Evolutionary conservation across 2,888 invertebrate genomes (phyloP), one percentile per base, ranked within the genome.

Genomic region (Hydraecia micacea): DNA sequence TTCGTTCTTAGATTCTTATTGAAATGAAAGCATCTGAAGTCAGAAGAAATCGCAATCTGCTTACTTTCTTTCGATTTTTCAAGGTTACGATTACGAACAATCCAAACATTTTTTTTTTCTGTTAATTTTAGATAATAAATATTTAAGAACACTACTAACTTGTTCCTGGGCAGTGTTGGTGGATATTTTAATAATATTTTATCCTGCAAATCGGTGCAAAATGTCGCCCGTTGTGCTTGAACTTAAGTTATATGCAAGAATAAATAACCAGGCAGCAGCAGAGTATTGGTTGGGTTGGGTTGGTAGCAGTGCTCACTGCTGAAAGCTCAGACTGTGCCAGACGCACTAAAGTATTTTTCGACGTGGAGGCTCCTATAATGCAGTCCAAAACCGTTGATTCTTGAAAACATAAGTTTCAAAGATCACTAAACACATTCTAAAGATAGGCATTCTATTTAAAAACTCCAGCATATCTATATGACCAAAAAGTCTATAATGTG

Each of bases 371-470:
- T 58, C 28, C 8, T 62, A 21, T 28, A 63, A 63, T 21, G 21
- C 6, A 39, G n/a, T 66, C 18, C 2, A 18, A 67, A 67, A 18
- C 9, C n/a, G 18, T n/a, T 67, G 66, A 18, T 67, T 42, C n/a
- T n/a, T 67, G 42, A 28, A 67, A 42, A 42, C 18, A 42, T 42
- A 28, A 18, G 2, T 11, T 55, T 28, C 1, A 73, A n/a, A 8
- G 21, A 13, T 13, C 6, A 5, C 15, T 25, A 21, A 36, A 28
- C 3, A 42, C 36, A 36, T 39, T 52, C 18, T 79, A 42, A 84
- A 72, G 7, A 84, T 71, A 58, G 39, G 9, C n/a, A 42, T 36
- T 78, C 46, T 69, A 65, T 66, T 77, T 68, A 36, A 7, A 84
- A 49, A 1, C 13, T 52, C 15, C 18, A 25, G n/a, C 39, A 55